Percentiles rank a stretch among this genome's conserved stretches.
Conservation (phyloP, 2,113 vertebrate genomes). For the Periophthalmus modestus region DNA sequence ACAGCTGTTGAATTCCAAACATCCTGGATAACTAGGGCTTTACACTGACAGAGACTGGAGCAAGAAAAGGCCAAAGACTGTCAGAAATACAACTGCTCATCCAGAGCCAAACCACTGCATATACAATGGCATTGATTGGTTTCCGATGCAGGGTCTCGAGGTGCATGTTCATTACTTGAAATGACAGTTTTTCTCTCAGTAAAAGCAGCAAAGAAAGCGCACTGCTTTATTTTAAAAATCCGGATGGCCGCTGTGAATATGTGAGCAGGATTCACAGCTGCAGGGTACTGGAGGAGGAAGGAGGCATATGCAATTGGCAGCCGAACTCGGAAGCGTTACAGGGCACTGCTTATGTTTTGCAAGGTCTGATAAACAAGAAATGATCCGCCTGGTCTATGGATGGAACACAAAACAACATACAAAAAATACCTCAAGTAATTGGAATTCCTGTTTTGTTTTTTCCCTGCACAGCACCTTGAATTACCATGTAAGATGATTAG, state of each 20-base stretch:
- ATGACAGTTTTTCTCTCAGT: slow-evolving; percentile 85
- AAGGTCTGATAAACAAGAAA: slow-evolving; percentile 30
- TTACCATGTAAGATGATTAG: neutral
- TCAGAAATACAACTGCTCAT: neutral
- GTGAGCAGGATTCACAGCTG: slow-evolving; percentile 61
- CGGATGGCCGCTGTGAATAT: slow-evolving; percentile 18
- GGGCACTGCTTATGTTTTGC: slow-evolving; percentile 31
- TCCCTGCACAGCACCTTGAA: neutral
- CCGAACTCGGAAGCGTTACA: slow-evolving; percentile 38
- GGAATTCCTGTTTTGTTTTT: neutral
- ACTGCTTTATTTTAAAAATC: slow-evolving; percentile 38
- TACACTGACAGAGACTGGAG: slow-evolving; percentile 12
- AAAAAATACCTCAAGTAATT: neutral
- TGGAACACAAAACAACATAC: slow-evolving; percentile 11
- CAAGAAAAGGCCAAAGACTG: slow-evolving; percentile 43
- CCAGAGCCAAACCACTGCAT: slow-evolving; percentile 16
- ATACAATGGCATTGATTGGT: slow-evolving; percentile 81
- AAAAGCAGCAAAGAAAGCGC: slow-evolving; percentile 48
- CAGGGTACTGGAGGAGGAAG: slow-evolving; percentile 43
- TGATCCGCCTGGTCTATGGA: slow-evolving; percentile 4
- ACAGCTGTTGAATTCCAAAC: slow-evolving; percentile 50
- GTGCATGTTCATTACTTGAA: slow-evolving; percentile 85
- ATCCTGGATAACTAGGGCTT: slow-evolving; percentile 26
- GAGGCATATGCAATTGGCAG: slow-evolving; percentile 48
- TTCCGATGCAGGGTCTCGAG: slow-evolving; percentile 75